Evolutionary conservation across 1,140 invertebrate genomes (phyloP), one percentile per base, ranked within the genome.

Genomic region (Latrodectus geometricus): DNA sequence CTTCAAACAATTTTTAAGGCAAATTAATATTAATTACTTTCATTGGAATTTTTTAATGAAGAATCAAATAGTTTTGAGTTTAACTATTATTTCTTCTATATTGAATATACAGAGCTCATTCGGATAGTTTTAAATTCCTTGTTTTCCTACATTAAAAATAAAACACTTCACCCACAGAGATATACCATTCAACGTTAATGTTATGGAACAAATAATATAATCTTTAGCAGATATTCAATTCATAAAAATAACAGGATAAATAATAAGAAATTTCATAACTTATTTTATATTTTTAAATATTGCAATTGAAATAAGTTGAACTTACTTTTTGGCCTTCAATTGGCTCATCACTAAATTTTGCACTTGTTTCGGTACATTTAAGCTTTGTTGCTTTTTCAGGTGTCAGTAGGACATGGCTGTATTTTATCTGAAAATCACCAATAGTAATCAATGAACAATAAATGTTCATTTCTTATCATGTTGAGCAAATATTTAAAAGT

Each of bases 261-360:
- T 23, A 15, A n/a, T n/a, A n/a, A n/a, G n/a, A n/a, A 48, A 17
- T 12, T 50, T 17, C 14, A 23, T 0, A 17, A 7, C 8, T 74
- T 74, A 14, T 49, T 14, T 14, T 4, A 12, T 50, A 17, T 23
- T 48, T 74, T 48, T 50, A 74, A 5, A 69, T 69, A n/a, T 69
- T 23, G 4, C n/a, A 20, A 23, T 9, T 69, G 12, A 20, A 20
- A 50, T n/a, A 35, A 15, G 20, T 20, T 9, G n/a, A 21, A 12
- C 17, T 84, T 84, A 84, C 82, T n/a, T 76, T 84, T 14, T 76
- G 56, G 21, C 65, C 73, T n/a, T 84, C 73, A 8, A 76, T n/a
- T 2, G 82, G 82, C 8, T 84, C 82, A 35, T 84, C 82, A 66
- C 49, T 68, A 76, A 84, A 84, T 23, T 84, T 84, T 5, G 82